Evolutionary conservation across 2,888 invertebrate species (phyloP), one percentile per base, ranked within the genome.

Genomic region (Morinoia aosen): DNA sequence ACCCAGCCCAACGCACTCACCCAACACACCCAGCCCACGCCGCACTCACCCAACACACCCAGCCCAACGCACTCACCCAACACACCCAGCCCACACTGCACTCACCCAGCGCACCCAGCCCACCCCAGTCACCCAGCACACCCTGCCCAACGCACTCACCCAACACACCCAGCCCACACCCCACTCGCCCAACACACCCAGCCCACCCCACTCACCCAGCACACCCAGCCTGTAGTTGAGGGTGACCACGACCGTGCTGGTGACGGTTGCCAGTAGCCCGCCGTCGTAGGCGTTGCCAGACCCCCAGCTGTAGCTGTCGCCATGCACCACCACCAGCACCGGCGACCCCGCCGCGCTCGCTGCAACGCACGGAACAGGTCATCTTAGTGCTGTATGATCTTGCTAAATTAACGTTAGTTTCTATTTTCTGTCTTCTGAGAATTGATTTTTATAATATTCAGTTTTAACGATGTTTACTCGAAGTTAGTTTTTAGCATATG

Each of bases 241-340:
- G 25, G 95, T 95, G 25, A 95, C 95, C 40, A 95, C 95, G 25
- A 95, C 33, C 10, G 58, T 57, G 39, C 39, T 4, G 40, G 58
- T 58, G 61, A 95, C 4, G 4, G 95, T 33, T 16, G 95, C 58
- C 40, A 95, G 64, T 0, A 95, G 56, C 40, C 64, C 39, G 61
- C 95, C 95, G n/a, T 95, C 95, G 64, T 95, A 95, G 11, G n/a
- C 95, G 48, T 58, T 95, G 64, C 58, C 95, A 39, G 95, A 95
- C 39, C 95, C 95, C 95, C 95, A 95, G 61, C 58, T 64, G 95
- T 61, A 95, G 64, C 95, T 95, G 64, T 95, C 95, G 40, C 95
- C 95, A n/a, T 12, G 95, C 57, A 95, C n/a, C 40, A 95, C 10
- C 48, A 95, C 95, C 64, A 95, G 40, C 61, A 95, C 95, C 19